Base-by-base conservation (phyloP, 2,113 vertebrate genomes). In the Elgaria multicarinata region DNA sequence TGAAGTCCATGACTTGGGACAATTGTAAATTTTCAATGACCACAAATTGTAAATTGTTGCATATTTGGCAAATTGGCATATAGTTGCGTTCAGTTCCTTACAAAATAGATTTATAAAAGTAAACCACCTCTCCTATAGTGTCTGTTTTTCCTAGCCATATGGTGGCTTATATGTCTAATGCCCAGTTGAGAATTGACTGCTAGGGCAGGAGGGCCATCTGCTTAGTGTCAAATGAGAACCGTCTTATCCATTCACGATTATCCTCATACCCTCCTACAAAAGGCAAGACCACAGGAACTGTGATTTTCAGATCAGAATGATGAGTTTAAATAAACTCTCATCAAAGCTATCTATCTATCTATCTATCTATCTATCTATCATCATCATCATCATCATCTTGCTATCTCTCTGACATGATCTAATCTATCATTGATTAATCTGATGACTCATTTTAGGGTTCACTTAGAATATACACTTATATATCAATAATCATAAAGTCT, bases 131-230 rank as follows among this genome's bases (percentile, higher is more conserved):
- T 74, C 50, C 33, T 2, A 3, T 0, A 3, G 69, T 22, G 39
- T 1, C 26, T 8, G 69, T 85, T 39, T 24, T 76, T 46, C 80
- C 2, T 33, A 33, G 85, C 94, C 95, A 90, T 93, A 87, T 89
- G 95, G 93, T 14, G 36, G 0, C 64, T 14, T 13, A 39, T 8
- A 67, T 50, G 8, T 42, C 76, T 83, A 28, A 33, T 16, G 79
- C 66, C 22, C 24, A 62, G 74, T 74, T 62, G 82, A 20, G 83
- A 0, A 80, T 44, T 78, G 87, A 84, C 88, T 39, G 64, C 26
- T 20, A 28, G 90, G 94, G 92, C 92, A 90, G 89, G 81, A 85
- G 92, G 93, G 67, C 92, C 93, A 62, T 92, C 94, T 94, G 94
- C 92, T 6, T 50, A 20, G 83, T 28, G 2, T 44, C 85, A 0